Base-by-base conservation (phyloP, 2,888 invertebrate species). In the Congeria kusceri region DNA sequence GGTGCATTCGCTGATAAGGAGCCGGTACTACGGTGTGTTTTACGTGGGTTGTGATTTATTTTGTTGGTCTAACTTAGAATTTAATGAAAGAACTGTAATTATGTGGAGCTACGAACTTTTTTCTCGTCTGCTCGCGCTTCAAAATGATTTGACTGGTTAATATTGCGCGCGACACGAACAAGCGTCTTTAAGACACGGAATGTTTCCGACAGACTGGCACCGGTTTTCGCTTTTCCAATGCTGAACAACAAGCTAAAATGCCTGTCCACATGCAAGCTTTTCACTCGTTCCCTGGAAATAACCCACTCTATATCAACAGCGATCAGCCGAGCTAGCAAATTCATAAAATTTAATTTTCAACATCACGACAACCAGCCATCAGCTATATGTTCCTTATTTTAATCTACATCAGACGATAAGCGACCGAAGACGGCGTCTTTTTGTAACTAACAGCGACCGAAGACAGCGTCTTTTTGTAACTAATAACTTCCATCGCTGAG, bases 341-440 rank as follows among this genome's bases (percentile, higher is more conserved):
- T 77, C 69, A 57, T 68, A 80, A 68, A 73, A 77, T 80, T 80
- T 80, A 76, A 80, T 80, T 70, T 77, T 58, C 73, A 61, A 39
- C 58, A 76, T 80, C 80, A 80, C 80, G 80, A 62, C 69, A 76
- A 69, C 44, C 57, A 62, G 73, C 72, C 73, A 76, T 39, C 39
- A 39, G 15, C 39, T 39, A 39, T 76, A 76, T 77, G 76, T 80
- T 80, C 58, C 80, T 77, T 61, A 69, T 65, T 70, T 76, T 80
- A 80, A 39, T 39, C 39, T 39, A 39, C 39, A 39, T 39, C 39
- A 39, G 39, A 39, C 13, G 39, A 39, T 39, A 39, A 39, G 39
- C 39, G 39, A 11, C 13, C 39, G 11, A 39, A 39, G 39, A 39
- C 39, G 39, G 5, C 39, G 39, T 39, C 39, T 15, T 39, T 13